These are phyloP conservation scores for Andricus quercusramuli DNA, from an alignment of 2,888 invertebrate species.

Conservation along the genomic window DNA sequence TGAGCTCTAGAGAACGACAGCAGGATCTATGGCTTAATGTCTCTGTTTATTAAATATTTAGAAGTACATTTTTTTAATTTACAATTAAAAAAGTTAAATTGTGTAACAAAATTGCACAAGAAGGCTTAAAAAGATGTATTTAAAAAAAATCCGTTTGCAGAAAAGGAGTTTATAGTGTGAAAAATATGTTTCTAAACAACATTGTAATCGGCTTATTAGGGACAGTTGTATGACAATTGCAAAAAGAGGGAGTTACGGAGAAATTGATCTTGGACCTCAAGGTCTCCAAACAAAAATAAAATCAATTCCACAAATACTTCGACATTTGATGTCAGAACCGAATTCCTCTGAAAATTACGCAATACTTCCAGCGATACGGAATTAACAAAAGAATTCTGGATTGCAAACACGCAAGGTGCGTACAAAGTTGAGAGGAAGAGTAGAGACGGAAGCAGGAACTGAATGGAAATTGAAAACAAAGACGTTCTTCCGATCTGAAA, in stretches of 20 bases:
- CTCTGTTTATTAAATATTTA: no score
- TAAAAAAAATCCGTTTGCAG: no score
- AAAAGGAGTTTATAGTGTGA: no score
- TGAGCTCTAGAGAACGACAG: no score
- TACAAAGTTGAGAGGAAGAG: conserved; percentile 27
- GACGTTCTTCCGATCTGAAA: neutral
- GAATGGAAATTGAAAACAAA: neutral
- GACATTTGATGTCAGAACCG: neutral
- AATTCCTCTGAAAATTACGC: neutral
- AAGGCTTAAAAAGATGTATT: no score
- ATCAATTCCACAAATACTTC: neutral
- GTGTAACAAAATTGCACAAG: no score
- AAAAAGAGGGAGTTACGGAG: neutral
- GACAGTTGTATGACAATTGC: no score
- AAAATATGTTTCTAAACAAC: no score
- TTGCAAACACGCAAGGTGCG: neutral
- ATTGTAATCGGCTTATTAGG: no score
- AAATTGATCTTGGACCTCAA: neutral
- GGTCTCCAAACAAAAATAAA: neutral
- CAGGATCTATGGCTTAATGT: no score
- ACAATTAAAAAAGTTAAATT: no score
- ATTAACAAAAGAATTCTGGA: neutral
- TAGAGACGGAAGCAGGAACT: neutral
- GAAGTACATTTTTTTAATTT: no score
- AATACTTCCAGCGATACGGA: neutral